Evolutionary conservation across 1,140 invertebrate genomes (phyloP).

Genomic region (Drosophila tani): DNA sequence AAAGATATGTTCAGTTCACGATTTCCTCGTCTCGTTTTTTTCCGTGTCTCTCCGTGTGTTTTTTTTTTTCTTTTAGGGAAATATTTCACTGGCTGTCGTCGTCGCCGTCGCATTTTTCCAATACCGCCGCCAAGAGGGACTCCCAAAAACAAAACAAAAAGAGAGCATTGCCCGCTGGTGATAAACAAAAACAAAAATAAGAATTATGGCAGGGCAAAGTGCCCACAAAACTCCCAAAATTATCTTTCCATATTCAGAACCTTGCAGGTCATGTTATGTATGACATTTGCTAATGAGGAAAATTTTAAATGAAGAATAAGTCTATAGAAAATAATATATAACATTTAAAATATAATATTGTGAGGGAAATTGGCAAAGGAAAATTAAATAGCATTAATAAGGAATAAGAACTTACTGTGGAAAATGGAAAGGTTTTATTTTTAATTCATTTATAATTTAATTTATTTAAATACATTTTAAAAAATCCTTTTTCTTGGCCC

Average conservation of each 20-base stretch:
- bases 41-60: neutral
- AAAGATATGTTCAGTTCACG: constrained; percentile 43
- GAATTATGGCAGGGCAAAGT: constrained; percentile 5
- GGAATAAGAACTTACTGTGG: too few relatives aligned
- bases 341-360: too few relatives aligned
- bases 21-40: constrained; percentile 23
- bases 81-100: constrained; percentile 43
- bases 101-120: constrained; percentile 5
- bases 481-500: too few relatives aligned
- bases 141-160: neutral
- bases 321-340: neutral
- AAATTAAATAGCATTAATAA: too few relatives aligned
- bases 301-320: neutral
- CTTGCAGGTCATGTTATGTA: too few relatives aligned
- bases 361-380: too few relatives aligned
- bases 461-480: too few relatives aligned
- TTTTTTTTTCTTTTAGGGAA: constrained; percentile 33
- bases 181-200: constrained; percentile 25
- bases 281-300: neutral
- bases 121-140: constrained; percentile 1
- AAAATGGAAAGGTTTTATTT: neutral
- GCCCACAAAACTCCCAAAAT: neutral
- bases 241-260: neutral
- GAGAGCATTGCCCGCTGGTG: constrained; percentile 20
- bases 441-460: too few relatives aligned